These are phyloP conservation scores for Crotalus viridis DNA, from an alignment of 2,113 vertebrate genomes.

Conservation along the genomic window DNA sequence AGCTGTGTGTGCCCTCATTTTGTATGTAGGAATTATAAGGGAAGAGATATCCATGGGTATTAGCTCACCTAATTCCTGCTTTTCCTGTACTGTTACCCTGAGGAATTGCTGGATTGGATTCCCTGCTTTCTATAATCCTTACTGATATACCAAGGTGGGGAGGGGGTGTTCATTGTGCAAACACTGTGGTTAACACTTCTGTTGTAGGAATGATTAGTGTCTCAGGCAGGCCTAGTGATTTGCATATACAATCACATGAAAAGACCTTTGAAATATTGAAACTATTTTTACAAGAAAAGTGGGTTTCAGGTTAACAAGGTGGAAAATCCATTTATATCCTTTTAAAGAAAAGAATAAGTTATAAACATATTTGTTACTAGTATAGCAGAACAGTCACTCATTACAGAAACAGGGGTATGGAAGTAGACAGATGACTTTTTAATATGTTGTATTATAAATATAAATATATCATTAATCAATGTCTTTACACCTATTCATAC, in stretches of 20 bases:
- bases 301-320: slow-evolving; percentile 64
- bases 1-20: not conserved
- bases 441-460: slow-evolving; percentile 29
- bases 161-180: slow-evolving; percentile 30
- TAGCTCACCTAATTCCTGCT: not conserved
- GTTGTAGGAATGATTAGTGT: slow-evolving; percentile 57
- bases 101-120: not conserved
- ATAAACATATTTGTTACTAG: slow-evolving; percentile 62
- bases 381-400: slow-evolving; percentile 59
- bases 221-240: slow-evolving; percentile 62
- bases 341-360: slow-evolving; percentile 54
- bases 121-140: slow-evolving; percentile 32
- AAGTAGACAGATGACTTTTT: slow-evolving; percentile 50
- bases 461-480: slow-evolving; percentile 71
- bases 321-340: slow-evolving; percentile 62
- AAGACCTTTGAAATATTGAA: slow-evolving; percentile 60
- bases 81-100: not conserved
- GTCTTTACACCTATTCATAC: slow-evolving; percentile 69
- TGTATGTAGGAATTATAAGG: not conserved
- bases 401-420: slow-evolving; percentile 56
- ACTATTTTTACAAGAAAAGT: slow-evolving; percentile 60
- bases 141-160: slow-evolving; percentile 17
- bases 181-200: slow-evolving; percentile 53
- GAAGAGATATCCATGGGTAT: not conserved
- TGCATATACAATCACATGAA: slow-evolving; percentile 66